Percentiles rank a stretch among this genome's conserved stretches.
Evolutionary conservation across 2,888 invertebrate genomes (phyloP).

Genomic region (Schizotus pectinicornis): DNA sequence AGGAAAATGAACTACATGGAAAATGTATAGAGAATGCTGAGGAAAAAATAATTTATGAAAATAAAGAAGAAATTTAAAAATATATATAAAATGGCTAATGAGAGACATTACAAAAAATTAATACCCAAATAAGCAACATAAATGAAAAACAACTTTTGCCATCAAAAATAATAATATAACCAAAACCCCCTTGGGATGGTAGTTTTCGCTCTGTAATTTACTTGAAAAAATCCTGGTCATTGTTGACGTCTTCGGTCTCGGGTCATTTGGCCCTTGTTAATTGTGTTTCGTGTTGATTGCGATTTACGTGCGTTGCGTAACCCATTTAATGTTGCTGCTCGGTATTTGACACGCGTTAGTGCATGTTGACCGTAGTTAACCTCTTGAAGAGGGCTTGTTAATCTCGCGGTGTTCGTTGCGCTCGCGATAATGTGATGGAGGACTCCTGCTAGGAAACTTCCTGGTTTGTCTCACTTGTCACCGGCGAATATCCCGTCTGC

Average conservation of each 20-base stretch:
- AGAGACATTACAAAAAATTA: too few relatives aligned
- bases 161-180: too few relatives aligned
- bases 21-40: too few relatives aligned
- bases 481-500: conserved; percentile 6
- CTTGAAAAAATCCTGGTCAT: background rate
- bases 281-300: too few relatives aligned
- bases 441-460: conserved; percentile 31
- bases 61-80: too few relatives aligned
- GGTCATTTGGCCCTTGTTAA: background rate
- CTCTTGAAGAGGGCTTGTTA: conserved; percentile 39
- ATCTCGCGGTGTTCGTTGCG: conserved; percentile 36
- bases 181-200: too few relatives aligned
- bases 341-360: conserved; percentile 38
- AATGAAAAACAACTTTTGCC: too few relatives aligned
- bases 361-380: conserved; percentile 46
- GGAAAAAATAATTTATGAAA: too few relatives aligned
- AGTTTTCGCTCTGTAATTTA: too few relatives aligned
- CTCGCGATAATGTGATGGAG: conserved; percentile 33
- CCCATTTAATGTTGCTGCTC: conserved; percentile 21
- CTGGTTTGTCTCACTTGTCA: conserved; percentile 17
- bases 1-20: too few relatives aligned
- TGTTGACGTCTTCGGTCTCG: background rate
- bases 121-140: too few relatives aligned
- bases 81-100: too few relatives aligned
- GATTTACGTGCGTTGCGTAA: conserved; percentile 2